These are phyloP conservation scores for Sarcoramphus papa DNA, from an alignment of 2,797 vertebrate genomes.

Conservation along the genomic window DNA sequence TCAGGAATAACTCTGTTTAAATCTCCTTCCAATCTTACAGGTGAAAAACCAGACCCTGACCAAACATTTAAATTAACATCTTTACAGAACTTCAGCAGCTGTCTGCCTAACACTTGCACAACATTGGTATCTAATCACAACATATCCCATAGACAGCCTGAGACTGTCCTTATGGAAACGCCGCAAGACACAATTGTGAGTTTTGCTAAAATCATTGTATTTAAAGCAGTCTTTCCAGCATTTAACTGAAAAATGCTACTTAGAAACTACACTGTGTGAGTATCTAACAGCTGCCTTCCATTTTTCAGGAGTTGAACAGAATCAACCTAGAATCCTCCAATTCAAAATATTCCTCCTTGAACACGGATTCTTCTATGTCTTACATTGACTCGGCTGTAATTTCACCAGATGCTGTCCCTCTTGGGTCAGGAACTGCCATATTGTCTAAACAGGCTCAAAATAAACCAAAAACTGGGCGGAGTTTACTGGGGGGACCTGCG, in stretches of 20 bases:
- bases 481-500: conserved; percentile 89
- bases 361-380: conserved; percentile 90
- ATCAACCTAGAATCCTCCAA: conserved; percentile 97
- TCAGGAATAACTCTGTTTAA: neutral
- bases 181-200: conserved; percentile 96
- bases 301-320: conserved; percentile 91
- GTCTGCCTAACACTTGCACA: conserved; percentile 85
- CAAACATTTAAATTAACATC: conserved; percentile 96
- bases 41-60: conserved; percentile 97
- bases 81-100: conserved; percentile 88
- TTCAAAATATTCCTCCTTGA: conserved; percentile 87
- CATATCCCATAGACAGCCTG: conserved; percentile 83
- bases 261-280: neutral
- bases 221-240: neutral
- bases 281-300: conserved; percentile 5
- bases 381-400: conserved; percentile 96
- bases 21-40: conserved; percentile 63
- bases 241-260: neutral
- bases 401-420: conserved; percentile 87
- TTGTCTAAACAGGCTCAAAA: conserved; percentile 92
- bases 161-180: conserved; percentile 94
- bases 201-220: neutral
- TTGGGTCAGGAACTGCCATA: conserved; percentile 86
- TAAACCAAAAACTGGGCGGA: conserved; percentile 94
- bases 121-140: conserved; percentile 87